Evolutionary conservation across 2,113 vertebrate genomes (phyloP), one percentile per base, ranked within the genome.

Genomic region (Gulo gulo): DNA sequence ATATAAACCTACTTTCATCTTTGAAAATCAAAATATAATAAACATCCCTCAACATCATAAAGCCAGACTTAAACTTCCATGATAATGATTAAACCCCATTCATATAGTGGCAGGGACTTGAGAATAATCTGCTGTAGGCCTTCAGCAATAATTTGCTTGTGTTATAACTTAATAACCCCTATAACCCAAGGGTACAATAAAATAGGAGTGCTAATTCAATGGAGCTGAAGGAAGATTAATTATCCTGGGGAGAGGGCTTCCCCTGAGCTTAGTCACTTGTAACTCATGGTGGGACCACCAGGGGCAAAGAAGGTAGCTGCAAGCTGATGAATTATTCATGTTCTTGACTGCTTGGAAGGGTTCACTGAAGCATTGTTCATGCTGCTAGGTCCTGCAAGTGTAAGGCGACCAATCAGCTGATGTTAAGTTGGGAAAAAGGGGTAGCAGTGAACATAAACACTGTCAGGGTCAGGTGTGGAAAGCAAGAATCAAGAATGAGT

Each of bases 141-240:
- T 98, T 98, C 96, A 97, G 92, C 95, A 97, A 98, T 98, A 97
- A 98, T 98, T 98, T 98, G 95, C 97, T 99, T 98, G 94, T 98
- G 98, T 98, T 98, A 91, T 98, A 97, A 98, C 91, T 97, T 98
- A 98, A 98, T 97, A 98, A 98, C 93, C 93, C 90, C 96, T 98
- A 90, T 95, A 98, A 97, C 98, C 97, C 95, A 96, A 95, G 97
- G 98, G 91, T 96, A 97, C 83, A 97, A 98, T 98, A 98, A 98
- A 98, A 97, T 87, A 97, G 88, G 97, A 97, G 93, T 91, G 95
- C 63, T 99, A 97, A 98, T 98, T 99, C 95, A 94, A 92, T 97
- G 95, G 79, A 94, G 94, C 95, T 98, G 97, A 98, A 97, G 96
- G 82, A 98, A 98, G 98, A 97, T 97, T 98, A 98, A 99, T 99